phyloP scores from a whole-genome alignment of 23 tunicate genomes.

The Halocynthia aurantium region DNA sequence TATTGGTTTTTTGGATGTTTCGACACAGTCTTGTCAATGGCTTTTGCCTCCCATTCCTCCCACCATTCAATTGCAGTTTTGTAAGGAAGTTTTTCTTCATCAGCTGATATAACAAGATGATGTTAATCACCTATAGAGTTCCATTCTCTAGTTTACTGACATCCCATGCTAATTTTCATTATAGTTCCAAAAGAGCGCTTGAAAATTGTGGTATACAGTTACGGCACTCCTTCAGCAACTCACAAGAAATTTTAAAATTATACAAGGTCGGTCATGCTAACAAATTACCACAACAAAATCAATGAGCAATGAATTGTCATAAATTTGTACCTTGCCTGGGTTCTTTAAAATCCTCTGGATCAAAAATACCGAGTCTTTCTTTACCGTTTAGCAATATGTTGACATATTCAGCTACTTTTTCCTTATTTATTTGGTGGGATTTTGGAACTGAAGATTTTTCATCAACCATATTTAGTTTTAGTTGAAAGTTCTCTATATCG shows the following conservation, averaged over 20 bases:
- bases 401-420: neutral
- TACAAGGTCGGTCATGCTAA: no score
- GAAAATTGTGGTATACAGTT: no score
- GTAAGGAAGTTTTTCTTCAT: neutral
- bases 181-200: no score
- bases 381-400: neutral
- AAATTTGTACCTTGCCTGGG: neutral
- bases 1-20: constrained; percentile 1
- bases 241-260: no score
- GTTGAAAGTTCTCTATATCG: no score
- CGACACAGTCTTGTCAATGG: neutral
- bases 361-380: neutral
- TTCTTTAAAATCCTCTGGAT: neutral
- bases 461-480: no score
- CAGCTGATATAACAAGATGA: neutral
- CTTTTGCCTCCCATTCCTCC: neutral
- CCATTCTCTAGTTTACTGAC: neutral
- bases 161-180: neutral
- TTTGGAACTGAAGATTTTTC: no score
- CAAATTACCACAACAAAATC: no score
- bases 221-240: no score
- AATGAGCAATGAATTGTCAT: no score
- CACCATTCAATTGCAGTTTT: constrained; percentile 13
- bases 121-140: neutral
- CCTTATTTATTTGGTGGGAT: neutral